Base-by-base conservation (phyloP, 2,113 vertebrate species). In the Muscicapa adusta region DNA sequence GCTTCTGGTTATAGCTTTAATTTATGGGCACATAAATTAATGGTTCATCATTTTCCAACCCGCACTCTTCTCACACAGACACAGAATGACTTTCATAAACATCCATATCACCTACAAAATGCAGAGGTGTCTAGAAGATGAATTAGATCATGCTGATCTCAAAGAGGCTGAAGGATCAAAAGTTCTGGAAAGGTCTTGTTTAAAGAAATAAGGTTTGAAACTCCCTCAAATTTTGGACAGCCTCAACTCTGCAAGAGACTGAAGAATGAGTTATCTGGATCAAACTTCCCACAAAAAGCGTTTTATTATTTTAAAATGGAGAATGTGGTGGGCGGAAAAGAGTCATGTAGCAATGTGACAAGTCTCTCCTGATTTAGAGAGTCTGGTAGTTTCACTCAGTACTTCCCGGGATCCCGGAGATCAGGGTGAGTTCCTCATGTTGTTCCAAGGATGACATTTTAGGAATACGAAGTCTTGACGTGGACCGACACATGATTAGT, bases 301-400 rank as follows among this genome's bases (percentile, higher is more conserved):
- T 42, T 68, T 38, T 43, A 67, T 40, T 71, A 7, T 38, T 57
- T 84, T 67, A 20, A 25, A 74, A 57, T 31, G 5, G 26, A 40
- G n/a, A 40, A 18, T 2, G 22, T 22, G 8, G 3, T 1, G 14
- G 26, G 8, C 1, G 0, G 5, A 1, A 25, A 66, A 50, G 25
- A 75, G 45, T 10, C 25, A 42, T 4, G 23, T 33, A 63, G 43
- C 2, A 14, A 31, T 31, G 25, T 17, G 26, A 48, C 18, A 83
- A 50, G 31, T 25, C 23, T 12, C 24, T 74, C 17, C 15, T 31
- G 12, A 31, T 25, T 22, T 50, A 13, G 3, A 61, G 13, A 24
- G 20, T 23, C 38, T 58, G 12, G 5, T 33, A 38, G 9, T 29
- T 79, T 63, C 57, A 63, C 34, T 20, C n/a, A 71, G 2, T 0